A percentile compares a stretch with the other conserved stretches of the same genome.
Evolutionary conservation across 2,888 invertebrate genomes (phyloP).

Genomic region (Chorisops tibialis): DNA sequence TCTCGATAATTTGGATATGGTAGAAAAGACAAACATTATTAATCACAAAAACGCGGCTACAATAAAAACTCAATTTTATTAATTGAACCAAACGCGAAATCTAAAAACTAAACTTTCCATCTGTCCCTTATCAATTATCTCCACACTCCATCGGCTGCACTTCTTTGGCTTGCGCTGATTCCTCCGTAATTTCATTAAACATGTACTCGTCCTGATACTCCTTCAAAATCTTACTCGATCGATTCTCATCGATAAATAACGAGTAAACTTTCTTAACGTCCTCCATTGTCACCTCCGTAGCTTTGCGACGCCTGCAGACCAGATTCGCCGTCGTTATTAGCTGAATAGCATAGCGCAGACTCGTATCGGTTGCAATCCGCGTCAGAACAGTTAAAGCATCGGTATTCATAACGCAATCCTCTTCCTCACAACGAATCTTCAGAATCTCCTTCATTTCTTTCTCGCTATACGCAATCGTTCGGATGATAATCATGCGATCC

Average conservation of each 20-base stretch:
- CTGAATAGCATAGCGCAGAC: slow-evolving; percentile 95
- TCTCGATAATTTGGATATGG: too few species aligned
- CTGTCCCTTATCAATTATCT: slow-evolving; percentile 31
- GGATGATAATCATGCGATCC: slow-evolving; percentile 92
- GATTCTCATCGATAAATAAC: slow-evolving; percentile 88
- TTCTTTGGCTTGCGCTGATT: slow-evolving; percentile 36
- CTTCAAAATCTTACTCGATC: slow-evolving; percentile 89
- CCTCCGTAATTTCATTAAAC: slow-evolving; percentile 65
- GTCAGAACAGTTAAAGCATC: slow-evolving; percentile 90
- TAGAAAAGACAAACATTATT: too few species aligned
- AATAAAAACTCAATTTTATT: too few species aligned
- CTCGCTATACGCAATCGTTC: slow-evolving; percentile 83
- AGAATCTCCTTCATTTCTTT: slow-evolving; percentile 88
- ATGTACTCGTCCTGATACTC: slow-evolving; percentile 96
- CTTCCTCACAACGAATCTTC: slow-evolving; percentile 94
- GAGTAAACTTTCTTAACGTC: slow-evolving; percentile 95
- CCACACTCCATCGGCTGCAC: slow-evolving; percentile 47
- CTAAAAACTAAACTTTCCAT: neutral
- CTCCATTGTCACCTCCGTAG: slow-evolving; percentile 75
- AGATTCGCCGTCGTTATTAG: slow-evolving; percentile 93
- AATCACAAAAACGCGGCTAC: too few species aligned
- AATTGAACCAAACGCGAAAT: neutral
- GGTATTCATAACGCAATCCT: slow-evolving; percentile 91
- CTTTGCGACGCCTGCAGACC: slow-evolving; percentile 88
- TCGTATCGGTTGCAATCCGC: slow-evolving; percentile 88